Conservation (phyloP, 2,797 vertebrate species). For the Platyrinchus mystaceus region DNA sequence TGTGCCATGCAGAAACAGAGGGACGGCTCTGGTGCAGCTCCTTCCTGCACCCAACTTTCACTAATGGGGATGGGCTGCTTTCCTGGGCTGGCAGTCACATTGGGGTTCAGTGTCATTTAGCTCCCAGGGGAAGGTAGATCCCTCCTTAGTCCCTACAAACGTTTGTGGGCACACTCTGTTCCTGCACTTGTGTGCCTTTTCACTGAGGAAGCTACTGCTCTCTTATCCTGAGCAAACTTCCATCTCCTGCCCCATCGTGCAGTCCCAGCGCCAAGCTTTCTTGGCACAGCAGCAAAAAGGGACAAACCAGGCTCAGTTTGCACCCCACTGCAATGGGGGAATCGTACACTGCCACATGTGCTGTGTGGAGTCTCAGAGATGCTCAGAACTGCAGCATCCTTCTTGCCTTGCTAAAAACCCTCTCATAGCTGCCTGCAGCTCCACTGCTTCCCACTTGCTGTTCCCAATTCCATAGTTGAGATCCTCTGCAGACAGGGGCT, state of each 20-base stretch:
- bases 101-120: neutral
- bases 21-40: neutral
- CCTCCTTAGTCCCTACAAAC: rapidly evolving
- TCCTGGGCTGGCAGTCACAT: rapidly evolving
- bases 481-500: neutral
- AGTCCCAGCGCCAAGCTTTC: neutral
- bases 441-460: neutral
- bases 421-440: neutral
- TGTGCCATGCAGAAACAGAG: neutral
- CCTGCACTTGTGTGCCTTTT: neutral
- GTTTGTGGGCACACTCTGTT: rapidly evolving
- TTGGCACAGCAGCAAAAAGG: neutral
- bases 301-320: neutral
- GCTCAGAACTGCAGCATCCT: neutral
- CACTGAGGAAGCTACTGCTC: neutral
- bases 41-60: rapidly evolving
- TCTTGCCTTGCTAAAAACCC: neutral
- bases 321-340: rapidly evolving
- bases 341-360: rapidly evolving
- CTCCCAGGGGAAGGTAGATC: neutral
- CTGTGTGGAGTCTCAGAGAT: rapidly evolving
- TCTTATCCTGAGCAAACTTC: neutral
- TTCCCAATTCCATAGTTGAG: rapidly evolving
- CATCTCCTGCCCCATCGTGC: neutral
- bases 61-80: neutral